Evolutionary conservation across 2,113 vertebrate genomes (phyloP), one percentile per base, ranked within the genome.

Genomic region (Psettodes erumei): DNA sequence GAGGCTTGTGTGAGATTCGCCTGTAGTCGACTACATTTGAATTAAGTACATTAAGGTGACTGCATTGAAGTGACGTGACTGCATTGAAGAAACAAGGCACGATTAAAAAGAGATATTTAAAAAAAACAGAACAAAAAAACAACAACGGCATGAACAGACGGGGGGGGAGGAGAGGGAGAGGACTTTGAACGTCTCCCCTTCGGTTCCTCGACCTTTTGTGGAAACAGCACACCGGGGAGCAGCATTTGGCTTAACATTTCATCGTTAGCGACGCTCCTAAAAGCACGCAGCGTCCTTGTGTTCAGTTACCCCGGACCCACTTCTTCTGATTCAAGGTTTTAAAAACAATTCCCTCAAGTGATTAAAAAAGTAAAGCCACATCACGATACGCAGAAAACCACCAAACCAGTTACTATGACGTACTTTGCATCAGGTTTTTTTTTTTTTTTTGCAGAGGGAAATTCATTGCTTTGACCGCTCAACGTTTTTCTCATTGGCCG

Each of bases 41-140:
- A 74, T 90, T 88, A 91, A 91, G 91, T 89, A 89, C 88, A 89
- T 90, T n/a, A 83, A 84, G 90, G 89, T 90, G 86, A 91, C 90
- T 91, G 90, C 86, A 90, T 86, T 90, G 75, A 75, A 87, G 85
- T 77, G 68, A 90, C 65, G 73, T 80, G 90, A 89, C 89, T 92
- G 86, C 88, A 89, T 86, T 72, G 69, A 87, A 83, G 80, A 92
- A 89, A 90, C 88, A 93, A 93, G 91, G 90, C 85, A 93, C 93
- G 59, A 89, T 89, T 78, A 86, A 91, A 90, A 93, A 86, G 75
- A 84, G 78, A 82, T 75, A 65, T 19, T n/a, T n/a, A n/a, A n/a
- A n/a, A n/a, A n/a, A n/a, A n/a, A n/a, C n/a, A n/a, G n/a, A n/a
- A n/a, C n/a, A n/a, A 13, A 3, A 64, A 59, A 66, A 69, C 69